phyloP scores from a whole-genome alignment of 2,113 vertebrate species.

The Archocentrus centrarchus region DNA sequence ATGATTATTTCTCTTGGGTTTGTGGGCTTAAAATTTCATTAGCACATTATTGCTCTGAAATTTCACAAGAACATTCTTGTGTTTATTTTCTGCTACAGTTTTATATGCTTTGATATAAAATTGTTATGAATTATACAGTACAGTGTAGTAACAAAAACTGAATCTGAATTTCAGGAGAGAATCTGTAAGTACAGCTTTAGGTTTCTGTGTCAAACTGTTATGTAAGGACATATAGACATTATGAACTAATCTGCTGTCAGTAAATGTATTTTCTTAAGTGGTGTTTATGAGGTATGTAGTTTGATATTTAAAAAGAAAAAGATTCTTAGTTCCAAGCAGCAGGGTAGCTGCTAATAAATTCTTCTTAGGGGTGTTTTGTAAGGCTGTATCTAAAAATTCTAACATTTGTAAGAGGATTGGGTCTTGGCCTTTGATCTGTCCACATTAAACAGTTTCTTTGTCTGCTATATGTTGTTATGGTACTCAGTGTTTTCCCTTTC shows the following conservation, averaged over 20 bases:
- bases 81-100: neutral
- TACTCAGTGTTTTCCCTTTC: too few relatives aligned
- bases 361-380: too few relatives aligned
- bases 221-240: neutral
- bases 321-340: neutral
- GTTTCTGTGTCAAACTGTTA: constrained; percentile 27
- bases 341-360: neutral
- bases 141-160: constrained; percentile 3
- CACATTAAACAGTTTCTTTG: too few relatives aligned
- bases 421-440: too few relatives aligned
- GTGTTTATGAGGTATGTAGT: neutral
- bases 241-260: constrained; percentile 17
- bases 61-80: neutral
- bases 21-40: neutral
- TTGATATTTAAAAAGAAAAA: neutral
- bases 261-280: constrained; percentile 58
- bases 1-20: neutral
- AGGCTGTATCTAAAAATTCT: too few relatives aligned
- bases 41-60: constrained; percentile 1
- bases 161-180: neutral
- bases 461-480: too few relatives aligned
- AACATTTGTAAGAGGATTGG: too few relatives aligned
- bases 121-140: neutral
- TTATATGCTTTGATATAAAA: constrained; percentile 15
- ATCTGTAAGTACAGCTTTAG: constrained; percentile 15